A percentile compares a stretch with the other conserved stretches of the same genome.
Conservation (phyloP, 2,888 invertebrate genomes). For the Rhamphomyia laevipes region DNA sequence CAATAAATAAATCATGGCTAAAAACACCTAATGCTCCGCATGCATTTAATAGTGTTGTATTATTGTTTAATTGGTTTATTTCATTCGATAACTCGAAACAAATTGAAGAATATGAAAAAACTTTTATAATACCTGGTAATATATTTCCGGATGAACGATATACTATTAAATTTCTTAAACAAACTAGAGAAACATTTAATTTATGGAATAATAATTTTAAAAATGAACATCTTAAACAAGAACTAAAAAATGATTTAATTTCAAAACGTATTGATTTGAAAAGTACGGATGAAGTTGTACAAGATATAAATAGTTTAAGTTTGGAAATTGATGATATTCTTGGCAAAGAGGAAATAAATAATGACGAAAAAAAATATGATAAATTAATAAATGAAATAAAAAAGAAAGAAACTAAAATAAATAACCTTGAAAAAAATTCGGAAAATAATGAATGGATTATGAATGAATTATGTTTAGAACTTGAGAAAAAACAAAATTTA, state of each 20-base stretch:
- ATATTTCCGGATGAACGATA: slow-evolving; percentile 24
- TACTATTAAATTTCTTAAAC: slow-evolving; percentile 24
- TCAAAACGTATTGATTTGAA: slow-evolving; percentile 18
- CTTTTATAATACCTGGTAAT: slow-evolving; percentile 7
- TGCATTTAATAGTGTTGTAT: slow-evolving; percentile 30
- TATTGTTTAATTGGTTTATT: slow-evolving; percentile 29
- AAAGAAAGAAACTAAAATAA: slow-evolving; percentile 11
- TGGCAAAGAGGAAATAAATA: slow-evolving; percentile 13
- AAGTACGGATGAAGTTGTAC: slow-evolving; percentile 17
- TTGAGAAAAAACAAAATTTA: slow-evolving; percentile 1
- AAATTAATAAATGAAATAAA: slow-evolving; percentile 20
- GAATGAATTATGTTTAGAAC: slow-evolving; percentile 2
- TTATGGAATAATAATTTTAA: slow-evolving; percentile 15
- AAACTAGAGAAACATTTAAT: slow-evolving; percentile 16
- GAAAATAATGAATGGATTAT: slow-evolving; percentile 10
- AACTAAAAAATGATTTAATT: slow-evolving; percentile 22
- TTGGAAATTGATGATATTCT: slow-evolving; percentile 14
- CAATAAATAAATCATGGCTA: slow-evolving; percentile 33
- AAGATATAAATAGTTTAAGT: slow-evolving; percentile 16
- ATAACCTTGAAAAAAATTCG: slow-evolving; percentile 6
- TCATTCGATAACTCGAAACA: slow-evolving; percentile 22
- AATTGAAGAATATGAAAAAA: slow-evolving; percentile 10
- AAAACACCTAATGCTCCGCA: slow-evolving; percentile 34
- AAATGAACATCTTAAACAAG: slow-evolving; percentile 20
- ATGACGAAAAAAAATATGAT: slow-evolving; percentile 18